Conservation (phyloP, 35 echinoderm and acorn worm species). For the Antedon bifida region DNA sequence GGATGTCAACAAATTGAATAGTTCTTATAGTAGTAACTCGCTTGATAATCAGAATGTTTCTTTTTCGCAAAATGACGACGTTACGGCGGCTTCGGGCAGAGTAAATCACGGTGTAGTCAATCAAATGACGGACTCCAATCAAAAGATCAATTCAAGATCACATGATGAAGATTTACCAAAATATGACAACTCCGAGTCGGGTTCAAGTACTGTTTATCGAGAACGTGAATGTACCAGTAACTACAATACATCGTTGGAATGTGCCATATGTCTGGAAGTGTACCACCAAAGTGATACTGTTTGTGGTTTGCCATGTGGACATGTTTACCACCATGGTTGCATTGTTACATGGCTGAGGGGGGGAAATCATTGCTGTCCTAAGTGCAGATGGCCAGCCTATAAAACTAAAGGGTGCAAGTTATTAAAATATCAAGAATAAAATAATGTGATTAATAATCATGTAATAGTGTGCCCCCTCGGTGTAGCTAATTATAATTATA, state of each 20-base stretch:
- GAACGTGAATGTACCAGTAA: slow-evolving; percentile 43
- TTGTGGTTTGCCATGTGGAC: slow-evolving; percentile 88
- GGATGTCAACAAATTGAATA: background rate
- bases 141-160: too few species aligned
- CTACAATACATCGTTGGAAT: slow-evolving; percentile 35
- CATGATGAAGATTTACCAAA: too few species aligned
- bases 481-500: too few species aligned
- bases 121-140: too few species aligned
- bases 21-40: too few species aligned
- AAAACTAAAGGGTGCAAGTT: slow-evolving; percentile 57
- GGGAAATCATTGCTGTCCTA: slow-evolving; percentile 75
- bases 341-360: slow-evolving; percentile 48
- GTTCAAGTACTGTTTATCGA: background rate
- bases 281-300: slow-evolving; percentile 29
- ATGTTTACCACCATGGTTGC: slow-evolving; percentile 63
- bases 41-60: too few species aligned
- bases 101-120: too few species aligned
- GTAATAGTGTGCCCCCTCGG: too few species aligned
- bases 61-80: too few species aligned
- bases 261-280: slow-evolving; percentile 76
- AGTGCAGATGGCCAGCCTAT: slow-evolving; percentile 88
- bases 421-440: slow-evolving; percentile 70
- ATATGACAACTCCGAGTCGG: too few species aligned
- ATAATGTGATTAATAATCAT: too few species aligned
- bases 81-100: too few species aligned